Conservation (phyloP, 2,113 vertebrate species). For the Galeopterus variegatus region DNA sequence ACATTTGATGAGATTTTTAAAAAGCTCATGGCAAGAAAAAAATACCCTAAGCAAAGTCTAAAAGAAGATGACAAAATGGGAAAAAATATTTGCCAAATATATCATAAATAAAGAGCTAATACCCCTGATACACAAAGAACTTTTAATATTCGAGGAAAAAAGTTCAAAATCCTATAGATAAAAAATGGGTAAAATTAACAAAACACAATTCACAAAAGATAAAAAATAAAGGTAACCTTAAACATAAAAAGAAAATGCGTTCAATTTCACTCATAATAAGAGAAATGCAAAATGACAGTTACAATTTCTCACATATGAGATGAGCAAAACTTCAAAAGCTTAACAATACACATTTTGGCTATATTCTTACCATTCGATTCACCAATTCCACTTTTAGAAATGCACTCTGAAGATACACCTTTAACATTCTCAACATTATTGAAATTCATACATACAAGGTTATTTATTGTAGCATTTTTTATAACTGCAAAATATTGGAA, state of each 20-base stretch:
- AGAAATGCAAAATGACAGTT: neutral
- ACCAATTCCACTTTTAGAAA: neutral
- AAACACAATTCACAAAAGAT: neutral
- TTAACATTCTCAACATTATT: neutral
- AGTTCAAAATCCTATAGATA: neutral
- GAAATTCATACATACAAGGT: neutral
- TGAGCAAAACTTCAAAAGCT: neutral
- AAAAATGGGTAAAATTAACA: neutral
- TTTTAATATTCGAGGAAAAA: neutral
- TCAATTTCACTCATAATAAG: neutral
- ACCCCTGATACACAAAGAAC: neutral
- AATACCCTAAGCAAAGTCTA: neutral
- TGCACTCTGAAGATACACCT: neutral
- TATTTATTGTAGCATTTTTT: neutral
- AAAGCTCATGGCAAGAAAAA: neutral
- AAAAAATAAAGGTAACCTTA: neutral
- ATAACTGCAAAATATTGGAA: neutral
- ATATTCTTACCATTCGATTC: neutral
- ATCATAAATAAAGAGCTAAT: neutral
- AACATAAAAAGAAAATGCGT: neutral
- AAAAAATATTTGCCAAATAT: neutral
- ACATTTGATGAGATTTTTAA: neutral
- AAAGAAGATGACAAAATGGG: neutral
- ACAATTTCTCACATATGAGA: neutral
- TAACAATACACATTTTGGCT: neutral